These are phyloP conservation scores for Cephalotes varians DNA, from an alignment of 2,888 invertebrate genomes.

Conservation along the genomic window DNA sequence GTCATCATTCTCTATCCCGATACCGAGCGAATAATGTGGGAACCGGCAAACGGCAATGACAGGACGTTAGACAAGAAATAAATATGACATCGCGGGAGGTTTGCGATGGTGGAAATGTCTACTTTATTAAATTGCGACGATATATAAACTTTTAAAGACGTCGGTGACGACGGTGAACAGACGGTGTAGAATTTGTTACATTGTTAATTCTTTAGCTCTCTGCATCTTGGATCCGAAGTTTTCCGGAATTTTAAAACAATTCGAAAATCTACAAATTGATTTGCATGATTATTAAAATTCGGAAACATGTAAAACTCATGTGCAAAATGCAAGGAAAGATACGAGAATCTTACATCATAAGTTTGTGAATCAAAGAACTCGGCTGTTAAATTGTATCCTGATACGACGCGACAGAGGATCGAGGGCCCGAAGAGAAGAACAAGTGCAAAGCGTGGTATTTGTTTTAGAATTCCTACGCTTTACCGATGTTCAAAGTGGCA, in stretches of 20 bases:
- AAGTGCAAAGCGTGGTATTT: conserved; percentile 86
- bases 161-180: background rate
- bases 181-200: background rate
- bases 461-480: conserved; percentile 99
- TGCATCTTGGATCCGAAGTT: background rate
- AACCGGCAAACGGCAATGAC: conserved; percentile 45
- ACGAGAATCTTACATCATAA: background rate
- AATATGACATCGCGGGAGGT: conserved; percentile 18
- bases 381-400: conserved; percentile 21
- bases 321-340: background rate
- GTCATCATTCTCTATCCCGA: conserved; percentile 51
- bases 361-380: background rate
- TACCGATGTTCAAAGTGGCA: conserved; percentile 93
- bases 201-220: too few species aligned
- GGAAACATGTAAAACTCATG: background rate
- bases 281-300: background rate
- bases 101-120: conserved; percentile 27
- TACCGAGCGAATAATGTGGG: conserved; percentile 42
- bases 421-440: conserved; percentile 31
- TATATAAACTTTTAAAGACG: conserved; percentile 18
- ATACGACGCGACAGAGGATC: conserved; percentile 10
- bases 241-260: background rate
- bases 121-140: conserved; percentile 33
- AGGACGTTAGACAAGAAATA: conserved; percentile 45
- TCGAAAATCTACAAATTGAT: background rate